phyloP scores from a whole-genome alignment of 1,140 invertebrate species.

The Drosophila parvula region DNA sequence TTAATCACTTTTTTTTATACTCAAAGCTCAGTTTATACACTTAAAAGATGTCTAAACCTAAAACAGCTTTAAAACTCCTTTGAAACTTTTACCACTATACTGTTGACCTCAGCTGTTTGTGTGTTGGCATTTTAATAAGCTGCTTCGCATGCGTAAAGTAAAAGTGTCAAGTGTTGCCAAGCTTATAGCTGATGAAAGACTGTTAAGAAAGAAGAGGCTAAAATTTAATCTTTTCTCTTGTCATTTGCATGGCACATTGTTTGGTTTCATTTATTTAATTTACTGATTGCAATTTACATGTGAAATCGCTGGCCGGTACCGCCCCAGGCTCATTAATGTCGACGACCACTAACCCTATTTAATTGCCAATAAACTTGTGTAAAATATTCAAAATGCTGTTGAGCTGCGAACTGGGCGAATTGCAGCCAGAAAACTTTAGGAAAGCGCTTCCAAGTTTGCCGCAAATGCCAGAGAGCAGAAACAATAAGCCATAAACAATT shows the following conservation, averaged over 20 bases:
- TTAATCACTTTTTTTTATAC: neutral
- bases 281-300: neutral
- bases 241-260: conserved; percentile 1
- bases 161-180: conserved; percentile 34
- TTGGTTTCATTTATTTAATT: conserved; percentile 8
- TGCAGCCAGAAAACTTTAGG: conserved; percentile 36
- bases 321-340: conserved; percentile 53
- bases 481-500: conserved; percentile 74
- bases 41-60: fast-evolving
- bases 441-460: conserved; percentile 32
- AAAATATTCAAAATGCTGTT: conserved; percentile 64
- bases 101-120: conserved; percentile 6
- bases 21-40: too few species aligned
- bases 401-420: conserved; percentile 27
- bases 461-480: conserved; percentile 28
- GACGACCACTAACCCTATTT: conserved; percentile 46
- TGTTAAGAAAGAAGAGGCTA: conserved; percentile 4
- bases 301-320: neutral
- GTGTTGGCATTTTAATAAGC: conserved; percentile 60
- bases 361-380: conserved; percentile 66
- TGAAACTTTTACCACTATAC: neutral
- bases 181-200: conserved; percentile 31
- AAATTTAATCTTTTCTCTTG: conserved; percentile 7
- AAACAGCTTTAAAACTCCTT: neutral
- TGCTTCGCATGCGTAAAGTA: conserved; percentile 12